phyloP scores from a whole-genome alignment of 2,797 vertebrate genomes.

The Euthynnus affinis region DNA sequence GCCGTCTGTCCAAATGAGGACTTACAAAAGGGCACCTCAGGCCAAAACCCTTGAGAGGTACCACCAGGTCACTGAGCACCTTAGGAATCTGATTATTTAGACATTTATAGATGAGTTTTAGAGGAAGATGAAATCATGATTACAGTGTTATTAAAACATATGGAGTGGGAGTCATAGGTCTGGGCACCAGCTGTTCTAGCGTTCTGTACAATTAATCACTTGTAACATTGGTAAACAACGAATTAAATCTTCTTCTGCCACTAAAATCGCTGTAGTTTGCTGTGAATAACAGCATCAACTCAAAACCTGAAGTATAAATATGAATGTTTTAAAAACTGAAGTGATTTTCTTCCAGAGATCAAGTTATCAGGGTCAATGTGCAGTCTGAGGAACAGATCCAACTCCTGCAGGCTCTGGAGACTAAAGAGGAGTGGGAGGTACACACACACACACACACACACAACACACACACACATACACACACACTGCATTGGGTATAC shows the following conservation, averaged over 20 bases:
- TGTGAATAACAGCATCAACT: neutral
- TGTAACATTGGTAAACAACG: neutral
- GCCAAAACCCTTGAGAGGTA: too few species aligned
- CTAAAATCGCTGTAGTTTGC: neutral
- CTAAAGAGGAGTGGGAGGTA: constrained; percentile 66
- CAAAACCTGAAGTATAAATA: neutral
- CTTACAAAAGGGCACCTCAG: too few species aligned
- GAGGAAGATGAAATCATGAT: constrained; percentile 15
- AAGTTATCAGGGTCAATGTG: constrained; percentile 80
- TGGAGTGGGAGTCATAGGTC: neutral
- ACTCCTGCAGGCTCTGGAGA: constrained; percentile 77
- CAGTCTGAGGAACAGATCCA: constrained; percentile 76
- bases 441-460: constrained; percentile 18
- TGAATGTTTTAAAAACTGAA: constrained; percentile 1
- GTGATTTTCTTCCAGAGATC: constrained; percentile 70
- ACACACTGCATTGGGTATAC: neutral
- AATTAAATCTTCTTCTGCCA: neutral
- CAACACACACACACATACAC: constrained; percentile 15
- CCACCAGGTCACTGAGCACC: too few species aligned
- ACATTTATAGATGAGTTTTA: constrained; percentile 2
- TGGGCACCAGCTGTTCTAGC: neutral
- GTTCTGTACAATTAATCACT: neutral
- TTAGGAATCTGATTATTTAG: neutral
- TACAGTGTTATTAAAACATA: neutral
- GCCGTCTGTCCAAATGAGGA: too few species aligned